phyloP scores from a whole-genome alignment of 1,140 invertebrate genomes.

The Drosophila ohnishii region DNA sequence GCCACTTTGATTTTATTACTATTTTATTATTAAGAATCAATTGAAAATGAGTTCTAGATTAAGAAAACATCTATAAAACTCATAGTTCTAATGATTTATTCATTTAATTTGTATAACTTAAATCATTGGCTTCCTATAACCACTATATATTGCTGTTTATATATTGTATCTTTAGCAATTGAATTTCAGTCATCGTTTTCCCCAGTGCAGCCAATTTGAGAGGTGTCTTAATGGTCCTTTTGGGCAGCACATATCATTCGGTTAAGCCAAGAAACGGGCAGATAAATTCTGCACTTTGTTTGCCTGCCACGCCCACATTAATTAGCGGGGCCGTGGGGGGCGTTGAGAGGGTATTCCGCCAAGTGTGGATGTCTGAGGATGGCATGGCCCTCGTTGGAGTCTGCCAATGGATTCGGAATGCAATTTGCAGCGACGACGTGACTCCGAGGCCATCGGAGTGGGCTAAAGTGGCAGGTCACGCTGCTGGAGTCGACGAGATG shows the following conservation, averaged over 20 bases:
- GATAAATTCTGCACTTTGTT: conserved; percentile 60
- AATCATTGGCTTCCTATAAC: not conserved
- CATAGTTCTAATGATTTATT: not conserved
- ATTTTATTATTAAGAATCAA: too few relatives aligned
- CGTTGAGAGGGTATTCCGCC: not conserved
- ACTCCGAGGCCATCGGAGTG: conserved; percentile 40
- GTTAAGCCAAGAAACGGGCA: conserved; percentile 29
- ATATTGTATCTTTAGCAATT: too few relatives aligned
- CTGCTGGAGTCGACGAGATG: conserved; percentile 18
- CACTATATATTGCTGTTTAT: too few relatives aligned
- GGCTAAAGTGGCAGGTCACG: conserved; percentile 38
- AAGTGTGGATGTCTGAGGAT: conserved; percentile 13
- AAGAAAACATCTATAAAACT: not conserved
- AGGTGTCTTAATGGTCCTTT: conserved; percentile 35
- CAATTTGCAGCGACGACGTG: conserved; percentile 48
- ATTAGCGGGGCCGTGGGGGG: conserved; percentile 43
- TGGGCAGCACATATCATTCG: conserved; percentile 41
- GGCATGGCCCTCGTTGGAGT: conserved; percentile 14
- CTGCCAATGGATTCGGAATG: conserved; percentile 42
- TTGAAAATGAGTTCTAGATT: too few relatives aligned
- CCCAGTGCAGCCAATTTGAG: conserved; percentile 28
- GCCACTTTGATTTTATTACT: too few relatives aligned
- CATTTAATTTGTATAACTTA: not conserved
- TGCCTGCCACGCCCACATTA: conserved; percentile 55
- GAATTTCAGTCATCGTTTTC: not conserved